Evolutionary conservation across 2,888 invertebrate species (phyloP), one percentile per base, ranked within the genome.

Genomic region (Drosophila acutilabella): DNA sequence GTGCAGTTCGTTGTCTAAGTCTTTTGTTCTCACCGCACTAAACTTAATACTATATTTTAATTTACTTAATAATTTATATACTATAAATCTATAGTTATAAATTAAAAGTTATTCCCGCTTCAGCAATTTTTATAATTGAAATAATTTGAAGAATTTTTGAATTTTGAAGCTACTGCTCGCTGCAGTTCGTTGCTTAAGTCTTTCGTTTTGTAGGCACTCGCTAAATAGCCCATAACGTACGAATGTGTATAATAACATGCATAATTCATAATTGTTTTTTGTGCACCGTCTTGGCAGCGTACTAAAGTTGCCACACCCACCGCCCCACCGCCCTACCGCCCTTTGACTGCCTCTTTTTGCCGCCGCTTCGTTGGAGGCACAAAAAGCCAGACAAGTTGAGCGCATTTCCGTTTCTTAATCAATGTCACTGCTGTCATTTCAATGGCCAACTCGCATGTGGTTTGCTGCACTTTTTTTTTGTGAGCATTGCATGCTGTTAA

Each of bases 321-420:
- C 26, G 7, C 8, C 30, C 30, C 2, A 30, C 30, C 30, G 10
- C 53, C 7, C 40, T 40, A 20, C 38, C 40, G 14, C 8, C 13
- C 8, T 20, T 8, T 10, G 6, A 6, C 13, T 4, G 14, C 16
- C 23, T 1, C 14, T 47, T 10, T 14, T 44, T 13, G 3, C 2
- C 5, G 30, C 10, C 33, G 20, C 20, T 48, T 62, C 47, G 61
- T 48, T 56, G 16, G 45, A 50, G 45, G 53, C 64, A 73, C 47
- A 74, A 77, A 79, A 60, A 59, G 44, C 36, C 75, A 78, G 72
- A 76, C 81, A 71, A 74, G 64, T 64, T 80, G 78, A 78, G 75
- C 81, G 81, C 86, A 83, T 86, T 88, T 86, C 86, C 86, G 86
- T 86, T 86, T 86, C 81, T 81, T 71, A 75, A 80, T 72, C 86